Evolutionary conservation across 2,888 invertebrate genomes (phyloP), one percentile per base, ranked within the genome.

Genomic region (Phortica magna): DNA sequence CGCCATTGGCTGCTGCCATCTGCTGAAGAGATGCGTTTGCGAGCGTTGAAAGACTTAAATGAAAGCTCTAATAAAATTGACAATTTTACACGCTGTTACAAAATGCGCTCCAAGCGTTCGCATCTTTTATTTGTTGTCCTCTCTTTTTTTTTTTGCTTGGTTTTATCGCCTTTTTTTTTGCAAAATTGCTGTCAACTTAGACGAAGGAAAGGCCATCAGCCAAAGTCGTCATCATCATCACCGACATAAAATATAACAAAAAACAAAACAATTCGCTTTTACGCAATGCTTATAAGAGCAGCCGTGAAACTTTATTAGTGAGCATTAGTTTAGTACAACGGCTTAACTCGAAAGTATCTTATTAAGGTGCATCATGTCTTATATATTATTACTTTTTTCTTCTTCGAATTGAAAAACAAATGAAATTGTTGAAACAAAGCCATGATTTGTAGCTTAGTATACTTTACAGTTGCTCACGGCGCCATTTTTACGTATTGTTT

Each of bases 11-110:
- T 10, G 55, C 12, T 31, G 31, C 31, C 31, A 31, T 31, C 1
- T 31, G 31, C 31, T 31, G 31, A 31, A 55, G 7, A 10, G 55
- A 55, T 5, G 55, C 6, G 14, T 10, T n/a, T n/a, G 12, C 14
- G 17, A 55, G 55, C 14, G 55, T n/a, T n/a, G 48, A 70, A 53
- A 48, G 53, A 53, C 53, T 70, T 10, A 70, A 70, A 70, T 70
- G 53, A 70, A 70, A 53, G 70, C 19, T 22, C 70, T 22, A 70
- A 70, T 70, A 70, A 70, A 70, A 70, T 53, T 53, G 53, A 53
- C 70, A 70, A 70, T 53, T 70, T 70, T 53, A 70, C 53, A 53
- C 53, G 70, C 70, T 53, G 48, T 70, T 39, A 67, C 31, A 67
- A 70, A 14, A 70, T 42, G 17, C 53, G 70, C 70, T 53, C 17